phyloP scores from a whole-genome alignment of 2,113 vertebrate species.

The Oryzias javanicus region DNA sequence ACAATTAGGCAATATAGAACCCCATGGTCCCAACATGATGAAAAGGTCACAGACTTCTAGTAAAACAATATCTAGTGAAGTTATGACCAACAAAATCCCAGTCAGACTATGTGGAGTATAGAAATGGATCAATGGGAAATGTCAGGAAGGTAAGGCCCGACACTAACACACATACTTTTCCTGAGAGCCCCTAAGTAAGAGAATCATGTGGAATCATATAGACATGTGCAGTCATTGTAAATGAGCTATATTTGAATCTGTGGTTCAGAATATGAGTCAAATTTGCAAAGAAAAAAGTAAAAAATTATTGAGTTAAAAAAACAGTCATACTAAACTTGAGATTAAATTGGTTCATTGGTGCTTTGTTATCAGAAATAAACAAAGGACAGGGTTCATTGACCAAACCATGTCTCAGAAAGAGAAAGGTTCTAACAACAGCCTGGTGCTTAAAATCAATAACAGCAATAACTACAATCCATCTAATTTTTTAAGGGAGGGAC shows the following conservation, averaged over 20 bases:
- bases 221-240: too few relatives aligned
- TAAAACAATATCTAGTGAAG: slow-evolving; percentile 36
- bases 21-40: not conserved
- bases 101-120: too few relatives aligned
- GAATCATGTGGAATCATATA: too few relatives aligned
- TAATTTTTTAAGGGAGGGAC: slow-evolving; percentile 53
- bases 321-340: slow-evolving; percentile 46
- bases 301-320: slow-evolving; percentile 28
- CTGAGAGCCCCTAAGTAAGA: too few relatives aligned
- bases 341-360: slow-evolving; percentile 61
- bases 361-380: slow-evolving; percentile 35
- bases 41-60: slow-evolving; percentile 32
- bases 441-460: slow-evolving; percentile 80
- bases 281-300: not conserved
- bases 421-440: slow-evolving; percentile 41
- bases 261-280: not conserved
- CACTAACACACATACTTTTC: slow-evolving; percentile 7
- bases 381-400: slow-evolving; percentile 8
- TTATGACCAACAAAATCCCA: slow-evolving; percentile 47
- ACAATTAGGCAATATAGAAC: slow-evolving; percentile 8
- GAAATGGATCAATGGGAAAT: slow-evolving; percentile 31
- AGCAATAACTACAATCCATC: slow-evolving; percentile 76
- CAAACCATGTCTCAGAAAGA: slow-evolving; percentile 19
- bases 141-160: slow-evolving; percentile 22
- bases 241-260: too few relatives aligned